Conservation (phyloP, 2,113 vertebrate species). For the Pteronura brasiliensis region DNA sequence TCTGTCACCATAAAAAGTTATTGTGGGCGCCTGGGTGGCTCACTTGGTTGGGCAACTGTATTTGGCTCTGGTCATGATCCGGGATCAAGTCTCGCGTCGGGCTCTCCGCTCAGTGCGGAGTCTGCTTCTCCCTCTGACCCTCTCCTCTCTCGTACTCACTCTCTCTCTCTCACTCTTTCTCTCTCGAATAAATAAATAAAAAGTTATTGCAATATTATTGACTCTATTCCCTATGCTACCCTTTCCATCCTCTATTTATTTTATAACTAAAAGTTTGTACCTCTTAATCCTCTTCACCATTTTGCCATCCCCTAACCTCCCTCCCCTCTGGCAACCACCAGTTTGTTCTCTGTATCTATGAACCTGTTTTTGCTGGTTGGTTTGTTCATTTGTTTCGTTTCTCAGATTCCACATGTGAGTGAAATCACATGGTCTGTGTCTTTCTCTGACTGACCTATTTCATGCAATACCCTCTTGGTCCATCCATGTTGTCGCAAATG, state of each 20-base stretch:
- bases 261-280: background rate
- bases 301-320: background rate
- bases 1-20: background rate
- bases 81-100: no score
- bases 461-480: background rate
- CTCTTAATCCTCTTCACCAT: background rate
- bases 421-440: background rate
- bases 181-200: no score
- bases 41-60: no score
- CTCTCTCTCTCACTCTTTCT: no score
- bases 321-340: background rate
- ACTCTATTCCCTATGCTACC: background rate
- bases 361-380: background rate
- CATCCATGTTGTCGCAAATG: background rate
- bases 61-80: no score
- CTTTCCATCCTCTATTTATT: background rate
- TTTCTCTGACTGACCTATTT: background rate
- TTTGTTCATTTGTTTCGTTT: background rate
- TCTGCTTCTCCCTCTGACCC: no score
- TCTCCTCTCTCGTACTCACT: no score
- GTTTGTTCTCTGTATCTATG: background rate
- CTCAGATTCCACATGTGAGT: background rate
- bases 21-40: background rate
- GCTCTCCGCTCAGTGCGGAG: no score
- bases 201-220: background rate